Evolutionary conservation across 2,888 invertebrate species (phyloP).

Genomic region (Metacarcinus magister): DNA sequence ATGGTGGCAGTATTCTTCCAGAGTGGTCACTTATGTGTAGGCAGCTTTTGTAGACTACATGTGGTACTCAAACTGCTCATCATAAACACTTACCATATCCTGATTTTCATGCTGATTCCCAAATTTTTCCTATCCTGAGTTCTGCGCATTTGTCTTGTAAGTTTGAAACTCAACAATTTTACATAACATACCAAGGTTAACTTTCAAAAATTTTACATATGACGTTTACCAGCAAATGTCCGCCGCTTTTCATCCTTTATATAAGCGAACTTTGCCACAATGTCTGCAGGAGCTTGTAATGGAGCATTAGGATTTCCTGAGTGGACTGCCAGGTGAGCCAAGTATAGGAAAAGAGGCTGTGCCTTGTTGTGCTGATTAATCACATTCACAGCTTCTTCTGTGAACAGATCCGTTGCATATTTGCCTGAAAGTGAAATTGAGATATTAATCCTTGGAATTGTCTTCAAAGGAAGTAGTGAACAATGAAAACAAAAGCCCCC

Average conservation of each 20-base stretch:
- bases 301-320: conserved; percentile 93
- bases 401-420: conserved; percentile 94
- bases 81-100: not conserved
- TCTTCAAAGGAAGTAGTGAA: not conserved
- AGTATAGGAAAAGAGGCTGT: conserved; percentile 92
- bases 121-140: not conserved
- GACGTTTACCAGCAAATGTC: conserved; percentile 84
- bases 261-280: conserved; percentile 88
- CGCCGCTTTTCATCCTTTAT: conserved; percentile 87
- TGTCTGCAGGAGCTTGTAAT: conserved; percentile 91
- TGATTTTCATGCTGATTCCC: not conserved
- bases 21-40: no score
- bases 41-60: no score
- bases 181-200: not conserved
- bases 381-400: conserved; percentile 90
- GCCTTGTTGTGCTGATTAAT: conserved; percentile 89
- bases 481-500: not conserved
- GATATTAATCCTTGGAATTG: not conserved
- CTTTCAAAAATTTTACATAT: not conserved
- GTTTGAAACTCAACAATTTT: not conserved
- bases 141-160: not conserved
- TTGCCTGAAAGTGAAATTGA: conserved; percentile 84
- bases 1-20: no score
- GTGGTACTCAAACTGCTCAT: not conserved
- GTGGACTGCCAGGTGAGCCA: conserved; percentile 95